Evolutionary conservation across 2,888 invertebrate genomes (phyloP).

Genomic region (Bellardia pandia): DNA sequence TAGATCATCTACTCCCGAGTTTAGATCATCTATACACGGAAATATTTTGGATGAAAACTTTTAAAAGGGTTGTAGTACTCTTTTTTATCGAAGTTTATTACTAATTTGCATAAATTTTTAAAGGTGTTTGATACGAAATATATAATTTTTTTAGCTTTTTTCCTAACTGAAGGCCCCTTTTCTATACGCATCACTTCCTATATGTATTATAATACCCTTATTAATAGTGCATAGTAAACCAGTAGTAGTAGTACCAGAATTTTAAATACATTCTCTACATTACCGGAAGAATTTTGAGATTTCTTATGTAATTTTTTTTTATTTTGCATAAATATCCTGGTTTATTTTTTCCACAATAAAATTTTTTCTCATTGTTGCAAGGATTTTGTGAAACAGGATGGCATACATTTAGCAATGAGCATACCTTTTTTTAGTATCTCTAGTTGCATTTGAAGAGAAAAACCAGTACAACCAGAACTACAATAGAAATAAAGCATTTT

Average conservation of each 20-base stretch:
- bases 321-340: slow-evolving; percentile 31
- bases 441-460: background rate
- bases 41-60: too few relatives aligned
- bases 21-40: too few relatives aligned
- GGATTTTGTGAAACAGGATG: slow-evolving; percentile 26
- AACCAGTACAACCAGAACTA: slow-evolving; percentile 3
- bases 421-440: slow-evolving; percentile 16
- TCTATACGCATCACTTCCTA: background rate
- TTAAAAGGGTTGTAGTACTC: too few relatives aligned
- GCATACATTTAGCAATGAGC: slow-evolving; percentile 42
- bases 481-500: slow-evolving; percentile 49
- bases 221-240: slow-evolving; percentile 1
- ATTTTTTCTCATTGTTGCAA: slow-evolving; percentile 35
- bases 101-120: too few relatives aligned
- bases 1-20: too few relatives aligned
- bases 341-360: slow-evolving; percentile 18
- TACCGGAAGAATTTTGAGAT: slow-evolving; percentile 49
- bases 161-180: background rate
- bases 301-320: background rate
- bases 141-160: too few relatives aligned
- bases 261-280: slow-evolving; percentile 1
- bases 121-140: too few relatives aligned
- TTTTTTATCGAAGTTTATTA: too few relatives aligned
- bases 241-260: too few relatives aligned
- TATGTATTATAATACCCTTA: background rate